These are phyloP conservation scores for Drosophila paracracens DNA, from an alignment of 2,888 invertebrate genomes.

Conservation along the genomic window DNA sequence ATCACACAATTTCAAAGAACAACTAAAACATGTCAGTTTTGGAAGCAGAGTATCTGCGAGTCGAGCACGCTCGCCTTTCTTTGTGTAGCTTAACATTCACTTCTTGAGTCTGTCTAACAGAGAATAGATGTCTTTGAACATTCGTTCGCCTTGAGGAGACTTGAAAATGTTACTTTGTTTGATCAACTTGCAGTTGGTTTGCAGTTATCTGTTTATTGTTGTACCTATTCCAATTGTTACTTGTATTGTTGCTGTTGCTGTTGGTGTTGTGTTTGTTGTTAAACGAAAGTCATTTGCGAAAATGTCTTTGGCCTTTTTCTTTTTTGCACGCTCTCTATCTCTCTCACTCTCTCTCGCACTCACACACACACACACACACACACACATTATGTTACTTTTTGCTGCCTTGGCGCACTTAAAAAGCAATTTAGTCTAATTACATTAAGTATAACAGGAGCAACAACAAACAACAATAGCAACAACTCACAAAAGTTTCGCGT, in stretches of 20 bases:
- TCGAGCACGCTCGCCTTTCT: not conserved
- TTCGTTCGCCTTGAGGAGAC: slow-evolving; percentile 36
- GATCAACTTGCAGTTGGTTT: slow-evolving; percentile 26
- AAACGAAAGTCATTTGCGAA: slow-evolving; percentile 24
- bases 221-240: slow-evolving; percentile 5
- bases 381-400: slow-evolving; percentile 19
- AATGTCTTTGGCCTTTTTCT: not conserved
- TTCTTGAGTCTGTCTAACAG: not conserved
- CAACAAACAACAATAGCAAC: slow-evolving; percentile 11
- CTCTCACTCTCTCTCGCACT: not conserved
- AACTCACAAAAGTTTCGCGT: slow-evolving; percentile 54
- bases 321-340: not conserved
- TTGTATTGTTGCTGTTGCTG: slow-evolving; percentile 10
- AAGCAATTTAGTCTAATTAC: slow-evolving; percentile 81
- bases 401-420: slow-evolving; percentile 74
- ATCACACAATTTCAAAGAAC: not conserved
- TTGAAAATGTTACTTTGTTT: slow-evolving; percentile 44
- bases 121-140: slow-evolving; percentile 23
- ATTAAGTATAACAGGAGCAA: slow-evolving; percentile 65
- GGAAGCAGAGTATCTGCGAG: not conserved
- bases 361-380: not conserved
- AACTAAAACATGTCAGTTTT: not conserved
- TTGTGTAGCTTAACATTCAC: not conserved
- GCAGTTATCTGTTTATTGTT: not conserved
- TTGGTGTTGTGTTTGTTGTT: slow-evolving; percentile 20